phyloP scores from a whole-genome alignment of 2,797 vertebrate species.

The Trichosurus vulpecula region DNA sequence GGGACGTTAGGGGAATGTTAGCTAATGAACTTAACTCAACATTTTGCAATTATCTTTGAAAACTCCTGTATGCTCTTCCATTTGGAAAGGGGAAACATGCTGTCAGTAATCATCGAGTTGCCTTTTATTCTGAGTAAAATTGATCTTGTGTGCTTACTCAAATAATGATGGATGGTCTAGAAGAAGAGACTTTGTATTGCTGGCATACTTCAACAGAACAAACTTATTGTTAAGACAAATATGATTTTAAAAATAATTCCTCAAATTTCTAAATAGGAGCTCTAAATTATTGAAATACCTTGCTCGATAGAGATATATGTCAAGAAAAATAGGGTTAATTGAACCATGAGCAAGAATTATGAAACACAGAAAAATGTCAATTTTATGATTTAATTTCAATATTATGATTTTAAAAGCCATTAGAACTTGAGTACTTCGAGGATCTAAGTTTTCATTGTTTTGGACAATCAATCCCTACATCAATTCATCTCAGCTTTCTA shows the following conservation, averaged over 20 bases:
- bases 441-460: neutral
- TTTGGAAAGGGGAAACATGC: slow-evolving; percentile 13
- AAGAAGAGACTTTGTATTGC: neutral
- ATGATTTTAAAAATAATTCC: slow-evolving; percentile 2
- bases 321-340: neutral
- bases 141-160: neutral
- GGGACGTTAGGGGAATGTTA: slow-evolving; percentile 57
- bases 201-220: neutral
- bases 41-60: slow-evolving; percentile 47
- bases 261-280: slow-evolving; percentile 24
- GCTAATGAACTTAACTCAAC: slow-evolving; percentile 56
- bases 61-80: slow-evolving; percentile 39
- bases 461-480: neutral
- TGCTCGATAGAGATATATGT: neutral
- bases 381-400: neutral
- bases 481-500: neutral
- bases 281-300: slow-evolving; percentile 9
- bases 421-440: neutral
- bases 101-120: slow-evolving; percentile 37
- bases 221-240: neutral
- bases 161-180: neutral
- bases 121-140: neutral
- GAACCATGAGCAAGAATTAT: slow-evolving; percentile 4
- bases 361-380: neutral
- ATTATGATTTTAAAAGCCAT: slow-evolving; percentile 14